Percentiles rank a stretch among this genome's conserved stretches.
Conservation (phyloP, 2,797 vertebrate genomes). For the Lates japonicus region DNA sequence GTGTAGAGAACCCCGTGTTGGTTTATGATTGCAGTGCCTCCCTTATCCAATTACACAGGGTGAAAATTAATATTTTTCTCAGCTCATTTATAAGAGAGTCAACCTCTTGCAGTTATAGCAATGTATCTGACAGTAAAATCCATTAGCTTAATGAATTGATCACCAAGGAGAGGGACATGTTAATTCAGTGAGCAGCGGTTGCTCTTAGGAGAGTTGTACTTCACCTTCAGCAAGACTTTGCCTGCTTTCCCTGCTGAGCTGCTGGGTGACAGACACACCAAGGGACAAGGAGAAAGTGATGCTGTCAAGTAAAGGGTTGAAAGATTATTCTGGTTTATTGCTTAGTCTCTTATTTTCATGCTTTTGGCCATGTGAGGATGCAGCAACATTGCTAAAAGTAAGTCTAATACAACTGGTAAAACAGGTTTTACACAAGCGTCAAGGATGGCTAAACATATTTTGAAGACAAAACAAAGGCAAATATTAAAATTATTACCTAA, state of each 20-base stretch:
- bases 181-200: slow-evolving; percentile 43
- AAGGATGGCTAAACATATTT: neutral
- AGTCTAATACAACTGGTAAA: too few species aligned
- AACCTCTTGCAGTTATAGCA: slow-evolving; percentile 57
- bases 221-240: slow-evolving; percentile 29
- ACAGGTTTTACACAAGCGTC: neutral
- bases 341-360: too few species aligned
- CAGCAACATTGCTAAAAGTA: too few species aligned
- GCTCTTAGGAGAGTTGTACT: slow-evolving; percentile 26
- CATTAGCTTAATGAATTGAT: slow-evolving; percentile 70
- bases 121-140: slow-evolving; percentile 57
- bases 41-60: slow-evolving; percentile 54
- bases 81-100: slow-evolving; percentile 56
- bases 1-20: slow-evolving; percentile 27
- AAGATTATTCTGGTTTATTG: neutral
- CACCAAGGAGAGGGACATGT: slow-evolving; percentile 44
- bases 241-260: neutral
- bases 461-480: neutral
- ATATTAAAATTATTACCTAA: too few species aligned
- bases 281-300: neutral
- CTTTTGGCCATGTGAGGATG: neutral
- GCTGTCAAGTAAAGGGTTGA: neutral
- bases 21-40: slow-evolving; percentile 30
- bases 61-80: slow-evolving; percentile 62
- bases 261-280: slow-evolving; percentile 16